These are phyloP conservation scores for Daboia siamensis DNA, from an alignment of 2,113 vertebrate species.

Conservation along the genomic window DNA sequence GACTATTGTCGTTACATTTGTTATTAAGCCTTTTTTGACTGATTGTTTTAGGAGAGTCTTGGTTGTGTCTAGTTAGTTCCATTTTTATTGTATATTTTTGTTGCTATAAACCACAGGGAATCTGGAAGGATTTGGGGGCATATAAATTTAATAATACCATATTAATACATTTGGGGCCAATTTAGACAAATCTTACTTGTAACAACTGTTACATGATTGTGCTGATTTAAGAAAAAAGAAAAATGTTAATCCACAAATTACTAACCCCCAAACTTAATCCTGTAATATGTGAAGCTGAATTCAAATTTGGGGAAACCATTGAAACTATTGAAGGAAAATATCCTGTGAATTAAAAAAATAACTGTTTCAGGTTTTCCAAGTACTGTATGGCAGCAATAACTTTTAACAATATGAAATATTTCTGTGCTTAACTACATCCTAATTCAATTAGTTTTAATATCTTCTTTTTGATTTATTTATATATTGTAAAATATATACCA, in stretches of 20 bases:
- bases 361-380: conserved; percentile 53
- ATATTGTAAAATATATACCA: neutral
- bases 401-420: neutral
- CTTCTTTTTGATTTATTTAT: neutral
- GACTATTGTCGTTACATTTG: conserved; percentile 4
- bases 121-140: neutral
- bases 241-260: conserved; percentile 77
- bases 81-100: neutral
- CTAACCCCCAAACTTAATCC: conserved; percentile 76
- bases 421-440: neutral
- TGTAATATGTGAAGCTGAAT: conserved; percentile 71
- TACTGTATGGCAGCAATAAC: neutral
- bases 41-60: neutral
- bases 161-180: neutral
- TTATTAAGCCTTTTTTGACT: neutral
- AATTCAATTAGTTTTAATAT: neutral
- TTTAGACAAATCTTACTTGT: neutral
- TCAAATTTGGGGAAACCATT: conserved; percentile 63
- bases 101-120: neutral
- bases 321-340: conserved; percentile 72
- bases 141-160: neutral
- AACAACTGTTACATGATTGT: conserved; percentile 63
- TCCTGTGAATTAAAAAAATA: conserved; percentile 73
- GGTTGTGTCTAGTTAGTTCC: neutral
- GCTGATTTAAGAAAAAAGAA: conserved; percentile 67